These are phyloP conservation scores for Sternotherus odoratus DNA, from an alignment of 2,797 vertebrate genomes.

Conservation along the genomic window DNA sequence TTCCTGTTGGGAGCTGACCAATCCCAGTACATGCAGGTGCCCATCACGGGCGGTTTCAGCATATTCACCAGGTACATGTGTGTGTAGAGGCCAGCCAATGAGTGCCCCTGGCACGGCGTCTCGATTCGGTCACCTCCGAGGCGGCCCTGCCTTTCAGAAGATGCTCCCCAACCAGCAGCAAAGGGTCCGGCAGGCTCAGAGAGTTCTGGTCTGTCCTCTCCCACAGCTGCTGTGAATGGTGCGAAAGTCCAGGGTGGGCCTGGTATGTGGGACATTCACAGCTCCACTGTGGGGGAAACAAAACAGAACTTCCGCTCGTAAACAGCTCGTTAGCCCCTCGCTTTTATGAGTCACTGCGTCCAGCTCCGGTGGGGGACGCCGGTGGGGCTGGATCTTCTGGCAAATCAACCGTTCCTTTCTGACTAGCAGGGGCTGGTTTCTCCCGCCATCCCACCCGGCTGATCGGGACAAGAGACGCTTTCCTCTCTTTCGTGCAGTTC, in stretches of 20 bases:
- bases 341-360: constrained; percentile 61
- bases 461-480: constrained; percentile 39
- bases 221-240: not conserved
- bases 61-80: not conserved
- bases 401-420: constrained; percentile 11
- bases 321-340: constrained; percentile 55
- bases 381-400: constrained; percentile 14
- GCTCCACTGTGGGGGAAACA: constrained; percentile 48
- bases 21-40: not conserved
- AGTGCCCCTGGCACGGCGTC: not conserved
- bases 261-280: constrained; percentile 3
- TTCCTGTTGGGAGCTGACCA: not conserved
- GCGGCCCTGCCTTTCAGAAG: not conserved
- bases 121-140: not conserved
- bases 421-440: constrained; percentile 48
- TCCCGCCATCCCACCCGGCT: constrained; percentile 5
- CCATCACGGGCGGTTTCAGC: not conserved
- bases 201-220: not conserved
- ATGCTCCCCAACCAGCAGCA: not conserved
- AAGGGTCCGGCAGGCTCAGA: not conserved
- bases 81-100: rapidly evolving
- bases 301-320: constrained; percentile 29
- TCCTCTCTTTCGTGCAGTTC: not conserved
- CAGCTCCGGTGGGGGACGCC: constrained; percentile 43
- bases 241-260: not conserved